Evolutionary conservation across 2,113 vertebrate genomes (phyloP), one percentile per base, ranked within the genome.

Genomic region (Malurus alboscapulatus): DNA sequence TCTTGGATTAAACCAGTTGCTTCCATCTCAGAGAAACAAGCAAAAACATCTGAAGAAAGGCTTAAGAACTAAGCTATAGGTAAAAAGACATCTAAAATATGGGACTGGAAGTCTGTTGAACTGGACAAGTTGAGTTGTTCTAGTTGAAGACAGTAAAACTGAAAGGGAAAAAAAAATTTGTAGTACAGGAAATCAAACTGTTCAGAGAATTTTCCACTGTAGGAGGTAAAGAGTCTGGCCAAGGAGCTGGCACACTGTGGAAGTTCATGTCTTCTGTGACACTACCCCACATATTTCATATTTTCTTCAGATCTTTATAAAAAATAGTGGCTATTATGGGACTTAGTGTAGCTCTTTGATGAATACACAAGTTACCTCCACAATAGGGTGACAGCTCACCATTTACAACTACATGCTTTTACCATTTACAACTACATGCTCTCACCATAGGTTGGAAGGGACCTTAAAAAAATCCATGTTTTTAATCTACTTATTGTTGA

Each of bases 381-480:
- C 5, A 24, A 4, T 0, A 53, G 4, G 10, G 27, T 76, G 25
- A 42, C 15, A 82, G 15, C 32, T 83, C 1, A 4, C 27, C n/a
- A 17, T 57, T 82, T 55, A 26, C 1, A 1, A n/a, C 42, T 42
- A 51, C 2, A 1, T 34, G 47, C 6, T 18, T 14, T 77, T 54
- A 36, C 8, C n/a, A 17, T 57, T 82, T 55, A 26, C 1, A 1
- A n/a, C 42, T 47, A 51, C 2, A 1, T 34, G 47, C 6, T 18
- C 17, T 77, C 50, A 36, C 8, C 12, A 48, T 4, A 48, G 11
- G 9, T 48, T 68, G 14, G n/a, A 47, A 61, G 29, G 25, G 44
- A 68, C 40, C 11, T 22, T 34, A 22, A 82, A 61, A 66, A 66
- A 61, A 75, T 54, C 1, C 17, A 21, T 17, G 14, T 9, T 92